phyloP scores from a whole-genome alignment of 2,113 vertebrate species.

The Beaufortia kweichowensis region DNA sequence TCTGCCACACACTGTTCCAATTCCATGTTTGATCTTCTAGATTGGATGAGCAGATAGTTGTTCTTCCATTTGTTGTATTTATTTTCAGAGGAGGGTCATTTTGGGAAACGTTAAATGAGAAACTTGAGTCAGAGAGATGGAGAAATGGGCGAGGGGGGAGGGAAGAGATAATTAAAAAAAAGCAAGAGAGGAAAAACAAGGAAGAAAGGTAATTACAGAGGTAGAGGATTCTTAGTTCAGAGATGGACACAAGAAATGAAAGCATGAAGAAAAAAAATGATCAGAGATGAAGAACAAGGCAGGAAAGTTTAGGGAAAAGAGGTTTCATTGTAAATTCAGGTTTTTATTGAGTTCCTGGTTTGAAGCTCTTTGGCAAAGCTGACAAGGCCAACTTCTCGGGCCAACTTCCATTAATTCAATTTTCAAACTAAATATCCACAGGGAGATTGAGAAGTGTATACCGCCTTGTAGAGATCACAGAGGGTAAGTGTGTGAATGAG shows the following conservation, averaged over 20 bases:
- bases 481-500: conserved; percentile 35
- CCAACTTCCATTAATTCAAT: conserved; percentile 65
- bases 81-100: conserved; percentile 51
- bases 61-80: conserved; percentile 52
- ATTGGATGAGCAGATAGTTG: conserved; percentile 45
- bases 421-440: conserved; percentile 59
- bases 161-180: conserved; percentile 70
- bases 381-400: conserved; percentile 49
- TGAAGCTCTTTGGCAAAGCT: conserved; percentile 63
- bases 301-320: conserved; percentile 53
- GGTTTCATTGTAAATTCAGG: conserved; percentile 61
- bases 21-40: conserved; percentile 25
- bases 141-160: conserved; percentile 52
- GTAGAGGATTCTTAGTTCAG: conserved; percentile 44
- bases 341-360: conserved; percentile 63
- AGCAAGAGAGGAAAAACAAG: conserved; percentile 62
- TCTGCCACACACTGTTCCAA: conserved; percentile 48
- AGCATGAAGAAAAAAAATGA: conserved; percentile 51
- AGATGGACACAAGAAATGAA: background rate
- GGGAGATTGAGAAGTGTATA: conserved; percentile 48
- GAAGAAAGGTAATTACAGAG: conserved; percentile 70
- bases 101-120: conserved; percentile 63
- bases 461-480: conserved; percentile 4
- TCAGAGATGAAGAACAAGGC: conserved; percentile 32
- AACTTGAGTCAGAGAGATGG: conserved; percentile 59